Evolutionary conservation across 2,797 vertebrate genomes (phyloP).

Genomic region (Aythya fuligula): DNA sequence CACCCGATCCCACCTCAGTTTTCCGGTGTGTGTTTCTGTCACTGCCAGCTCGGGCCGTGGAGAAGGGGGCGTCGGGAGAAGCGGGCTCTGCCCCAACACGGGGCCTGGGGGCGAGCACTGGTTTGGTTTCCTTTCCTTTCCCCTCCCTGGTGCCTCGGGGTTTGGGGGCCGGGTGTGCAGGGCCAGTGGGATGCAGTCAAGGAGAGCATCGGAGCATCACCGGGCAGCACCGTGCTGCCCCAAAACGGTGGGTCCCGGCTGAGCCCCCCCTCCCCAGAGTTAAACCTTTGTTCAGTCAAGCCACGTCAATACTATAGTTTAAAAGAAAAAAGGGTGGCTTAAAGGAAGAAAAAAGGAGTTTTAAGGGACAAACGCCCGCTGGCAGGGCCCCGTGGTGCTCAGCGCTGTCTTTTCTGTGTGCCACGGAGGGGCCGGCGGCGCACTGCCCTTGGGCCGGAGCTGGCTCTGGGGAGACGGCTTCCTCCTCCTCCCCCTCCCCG

Average conservation of each 20-base stretch:
- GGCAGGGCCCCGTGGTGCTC: rapidly evolving
- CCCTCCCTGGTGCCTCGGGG: neutral
- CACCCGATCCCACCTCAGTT: neutral
- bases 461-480: neutral
- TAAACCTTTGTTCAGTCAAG: too few relatives aligned
- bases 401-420: neutral
- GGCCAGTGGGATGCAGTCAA: too few relatives aligned
- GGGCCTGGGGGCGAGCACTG: neutral
- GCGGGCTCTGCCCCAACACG: neutral
- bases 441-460: conserved; percentile 10
- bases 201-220: too few relatives aligned
- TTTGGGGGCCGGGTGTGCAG: neutral
- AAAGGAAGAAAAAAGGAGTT: neutral
- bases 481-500: neutral
- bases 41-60: neutral
- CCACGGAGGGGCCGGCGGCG: neutral
- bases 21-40: neutral
- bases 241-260: too few relatives aligned
- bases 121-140: neutral
- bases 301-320: neutral
- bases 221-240: too few relatives aligned
- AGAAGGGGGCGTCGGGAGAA: neutral
- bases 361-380: neutral
- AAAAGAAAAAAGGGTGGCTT: neutral
- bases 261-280: too few relatives aligned